Evolutionary conservation across 53 echinoderm and acorn worm species (phyloP).

Genomic region (Stichopus horrens): DNA sequence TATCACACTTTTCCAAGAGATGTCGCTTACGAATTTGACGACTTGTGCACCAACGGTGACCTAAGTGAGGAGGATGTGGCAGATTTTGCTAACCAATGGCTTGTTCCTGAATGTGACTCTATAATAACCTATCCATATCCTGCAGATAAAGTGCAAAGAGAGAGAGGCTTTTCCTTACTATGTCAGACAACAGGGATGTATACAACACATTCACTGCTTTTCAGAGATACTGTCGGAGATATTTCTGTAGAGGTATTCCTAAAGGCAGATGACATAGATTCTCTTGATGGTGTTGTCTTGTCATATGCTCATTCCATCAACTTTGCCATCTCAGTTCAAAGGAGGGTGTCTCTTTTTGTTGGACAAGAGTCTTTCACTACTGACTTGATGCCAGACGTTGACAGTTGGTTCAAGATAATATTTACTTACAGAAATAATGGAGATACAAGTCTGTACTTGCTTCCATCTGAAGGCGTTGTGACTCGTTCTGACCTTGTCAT

Average conservation of each 20-base stretch:
- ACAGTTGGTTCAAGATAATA: slow-evolving; percentile 71
- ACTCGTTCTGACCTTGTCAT: slow-evolving; percentile 53
- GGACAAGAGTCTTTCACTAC: slow-evolving; percentile 62
- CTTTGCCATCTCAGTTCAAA: slow-evolving; percentile 65
- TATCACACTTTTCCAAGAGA: slow-evolving; percentile 51
- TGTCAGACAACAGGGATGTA: slow-evolving; percentile 61
- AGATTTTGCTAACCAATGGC: slow-evolving; percentile 65
- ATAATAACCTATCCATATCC: slow-evolving; percentile 63
- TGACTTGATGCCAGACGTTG: slow-evolving; percentile 56
- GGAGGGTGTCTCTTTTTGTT: slow-evolving; percentile 57
- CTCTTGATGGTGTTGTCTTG: slow-evolving; percentile 67
- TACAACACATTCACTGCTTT: slow-evolving; percentile 52
- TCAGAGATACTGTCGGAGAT: slow-evolving; percentile 52
- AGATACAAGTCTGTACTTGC: slow-evolving; percentile 69
- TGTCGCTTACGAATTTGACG: neutral
- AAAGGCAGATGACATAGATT: slow-evolving; percentile 40
- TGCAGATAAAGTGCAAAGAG: slow-evolving; percentile 39
- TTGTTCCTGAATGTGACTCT: slow-evolving; percentile 63
- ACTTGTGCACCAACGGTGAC: neutral
- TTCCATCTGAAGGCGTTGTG: slow-evolving; percentile 53
- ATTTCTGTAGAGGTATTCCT: slow-evolving; percentile 70
- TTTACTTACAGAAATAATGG: slow-evolving; percentile 66
- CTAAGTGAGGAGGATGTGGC: slow-evolving; percentile 47
- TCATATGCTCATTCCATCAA: slow-evolving; percentile 71
- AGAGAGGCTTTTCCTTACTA: slow-evolving; percentile 54